Base-by-base conservation (phyloP, 1,140 invertebrate species). In the Lethocerus indicus region DNA sequence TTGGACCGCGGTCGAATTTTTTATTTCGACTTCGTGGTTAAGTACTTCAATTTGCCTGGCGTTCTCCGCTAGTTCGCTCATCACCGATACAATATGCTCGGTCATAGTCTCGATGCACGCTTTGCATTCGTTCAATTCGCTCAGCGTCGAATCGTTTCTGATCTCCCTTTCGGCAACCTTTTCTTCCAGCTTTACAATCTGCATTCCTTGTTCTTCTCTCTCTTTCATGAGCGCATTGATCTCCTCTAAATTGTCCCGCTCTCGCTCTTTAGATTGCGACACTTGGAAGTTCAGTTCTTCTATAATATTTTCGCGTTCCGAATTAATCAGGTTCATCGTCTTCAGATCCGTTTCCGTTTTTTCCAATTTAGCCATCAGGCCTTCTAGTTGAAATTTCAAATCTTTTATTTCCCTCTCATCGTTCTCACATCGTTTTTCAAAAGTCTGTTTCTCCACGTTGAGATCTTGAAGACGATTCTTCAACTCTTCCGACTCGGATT, bases 1-100 rank as follows among this genome's bases (percentile, higher is more conserved):
- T 50, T 44, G 49, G 18, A 50, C 47, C 41, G 50, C 26, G 18
- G 41, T 47, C n/a, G 36, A 14, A 20, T 45, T 46, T 46, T 54
- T 50, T 9, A 50, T 41, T 50, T 54, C 52, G 5, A 50, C 36
- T 27, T 54, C 48, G 6, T 54, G 29, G 14, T 26, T 25, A 3
- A 54, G n/a, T 12, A 20, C 24, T 47, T 50, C 40, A 41, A 40
- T 26, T 32, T 54, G 23, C 6, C 27, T 21, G 20, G 43, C 40
- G 40, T 54, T 54, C 7, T 51, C 44, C 3, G 14, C 23, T 20
- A 54, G 43, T 18, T 54, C 44, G 26, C 43, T 50, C 48, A 50
- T 47, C 14, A 54, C 24, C 18, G 47, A 12, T n/a, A 45, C 52
- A 28, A 50, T 32, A 23, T 49, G 47, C 23, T 54, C 44, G 32